Base-by-base conservation (phyloP, 2,113 vertebrate genomes). In the Gnathonemus echidnorhynchus region DNA sequence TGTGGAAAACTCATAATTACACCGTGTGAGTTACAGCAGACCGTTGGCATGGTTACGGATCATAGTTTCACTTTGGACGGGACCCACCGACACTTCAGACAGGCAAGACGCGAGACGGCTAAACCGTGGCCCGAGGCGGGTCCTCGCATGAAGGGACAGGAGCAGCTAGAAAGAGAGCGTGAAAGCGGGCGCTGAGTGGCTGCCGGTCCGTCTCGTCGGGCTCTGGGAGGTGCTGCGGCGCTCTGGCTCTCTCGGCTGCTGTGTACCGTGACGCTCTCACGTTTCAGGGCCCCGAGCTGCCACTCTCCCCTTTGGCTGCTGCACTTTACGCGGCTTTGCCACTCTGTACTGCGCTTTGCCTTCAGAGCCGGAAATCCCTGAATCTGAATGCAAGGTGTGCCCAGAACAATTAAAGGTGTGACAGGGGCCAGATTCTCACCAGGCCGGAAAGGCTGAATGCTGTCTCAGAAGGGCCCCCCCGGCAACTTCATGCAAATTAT, bases 1-100 rank as follows among this genome's bases (percentile, higher is more conserved):
- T 90, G 93, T 95, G 93, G 94, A 95, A 95, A 94, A 94, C 94
- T 94, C 93, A 94, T 95, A 94, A 94, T 95, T 92, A 95, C 94
- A 94, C 92, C 87, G 91, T 93, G 92, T 95, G 93, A 88, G 77
- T 80, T 90, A 90, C 90, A 88, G 48, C 91, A 93, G 91, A 90
- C 91, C 92, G 92, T 95, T 93, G 89, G 88, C 91, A 92, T 74
- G 92, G 89, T 87, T 53, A 83, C 66, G 88, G 46, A 50, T 89
- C 56, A 49, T 15, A 19, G 21, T 56, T 89, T 42, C 42, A 70
- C 45, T 88, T 89, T 48, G 39, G 39, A 89, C 77, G 21, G 53
- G 52, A 9, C 21, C 24, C 11, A 46, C 35, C 49, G 53, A 17
- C 49, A 56, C 21, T 42, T n/a, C 5, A 52, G 50, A 84, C 17